Base-by-base conservation (phyloP, 2,113 vertebrate species). In the Percina caprodes region DNA sequence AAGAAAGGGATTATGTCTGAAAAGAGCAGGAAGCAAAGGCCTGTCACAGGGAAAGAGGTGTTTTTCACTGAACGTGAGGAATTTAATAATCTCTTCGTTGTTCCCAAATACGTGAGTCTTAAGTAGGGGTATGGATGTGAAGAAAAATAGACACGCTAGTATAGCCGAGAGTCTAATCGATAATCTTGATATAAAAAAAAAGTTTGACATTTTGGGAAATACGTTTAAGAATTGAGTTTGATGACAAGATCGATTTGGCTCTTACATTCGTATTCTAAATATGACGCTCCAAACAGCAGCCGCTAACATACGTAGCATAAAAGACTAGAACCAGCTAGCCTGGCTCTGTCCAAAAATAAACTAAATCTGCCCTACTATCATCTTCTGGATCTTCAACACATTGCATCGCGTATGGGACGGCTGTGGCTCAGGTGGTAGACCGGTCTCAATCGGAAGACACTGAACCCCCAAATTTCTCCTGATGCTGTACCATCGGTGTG, bases 21-120 rank as follows among this genome's bases (percentile, higher is more conserved):
- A 86, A 80, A 63, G 85, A 87, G 77, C 75, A 85, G 86, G 83
- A 91, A 85, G 81, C 74, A 69, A 83, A 79, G 55, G 67, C 63
- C 83, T 83, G 75, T 85, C 84, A 80, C 69, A 80, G 75, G 77
- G 68, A 69, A 23, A 56, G 68, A 80, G 58, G 54, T 75, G 77
- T 79, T 88, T 87, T 78, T 80, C 79, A 86, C 58, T 90, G 87
- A 88, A 89, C 21, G 58, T n/a, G 79, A 88, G 86, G 91, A 92
- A 93, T 92, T 89, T 87, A 73, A 83, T 90, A 89, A 92, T 91
- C 90, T 85, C 74, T 74, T 82, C 62, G 5, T 79, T 62, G 85
- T 84, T 42, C 84, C 83, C 72, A 83, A 76, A 77, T 81, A 74
- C 84, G 24, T 42, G 39, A 71, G 51, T 66, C 62, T 70, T 21